phyloP scores from a whole-genome alignment of 2,113 vertebrate genomes.

The Oreochromis niloticus region DNA sequence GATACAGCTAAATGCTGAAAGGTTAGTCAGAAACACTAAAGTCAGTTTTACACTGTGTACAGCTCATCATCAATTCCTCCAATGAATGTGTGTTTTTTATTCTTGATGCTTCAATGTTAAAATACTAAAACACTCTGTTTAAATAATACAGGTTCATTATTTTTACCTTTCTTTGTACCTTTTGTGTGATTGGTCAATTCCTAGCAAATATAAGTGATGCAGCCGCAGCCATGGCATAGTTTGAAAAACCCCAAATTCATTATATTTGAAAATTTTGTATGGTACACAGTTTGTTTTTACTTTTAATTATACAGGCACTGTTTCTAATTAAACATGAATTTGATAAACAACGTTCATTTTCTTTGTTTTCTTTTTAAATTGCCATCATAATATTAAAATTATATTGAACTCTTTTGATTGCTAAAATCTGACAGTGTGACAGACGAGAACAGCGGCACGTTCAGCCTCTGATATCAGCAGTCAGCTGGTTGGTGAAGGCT shows the following conservation, averaged over 20 bases:
- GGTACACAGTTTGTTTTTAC: not conserved
- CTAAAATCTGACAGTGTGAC: not conserved
- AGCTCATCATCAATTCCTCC: not conserved
- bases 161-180: not conserved
- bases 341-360: not conserved
- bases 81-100: not conserved
- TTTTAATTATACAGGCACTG: not conserved
- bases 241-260: no score
- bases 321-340: not conserved
- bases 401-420: not conserved
- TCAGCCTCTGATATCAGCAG: not conserved
- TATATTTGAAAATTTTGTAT: not conserved
- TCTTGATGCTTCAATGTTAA: not conserved
- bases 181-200: not conserved
- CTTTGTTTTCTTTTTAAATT: not conserved
- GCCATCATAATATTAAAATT: not conserved
- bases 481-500: not conserved
- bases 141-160: not conserved
- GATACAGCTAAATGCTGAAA: not conserved
- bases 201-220: not conserved
- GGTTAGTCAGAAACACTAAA: accelerated
- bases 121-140: not conserved
- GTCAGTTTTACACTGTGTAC: not conserved
- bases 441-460: accelerated
- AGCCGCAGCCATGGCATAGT: not conserved